A percentile compares a stretch with the other conserved stretches of the same genome.
Evolutionary conservation across 2,888 invertebrate genomes (phyloP).

Genomic region (Nesidiocoris tenuis): DNA sequence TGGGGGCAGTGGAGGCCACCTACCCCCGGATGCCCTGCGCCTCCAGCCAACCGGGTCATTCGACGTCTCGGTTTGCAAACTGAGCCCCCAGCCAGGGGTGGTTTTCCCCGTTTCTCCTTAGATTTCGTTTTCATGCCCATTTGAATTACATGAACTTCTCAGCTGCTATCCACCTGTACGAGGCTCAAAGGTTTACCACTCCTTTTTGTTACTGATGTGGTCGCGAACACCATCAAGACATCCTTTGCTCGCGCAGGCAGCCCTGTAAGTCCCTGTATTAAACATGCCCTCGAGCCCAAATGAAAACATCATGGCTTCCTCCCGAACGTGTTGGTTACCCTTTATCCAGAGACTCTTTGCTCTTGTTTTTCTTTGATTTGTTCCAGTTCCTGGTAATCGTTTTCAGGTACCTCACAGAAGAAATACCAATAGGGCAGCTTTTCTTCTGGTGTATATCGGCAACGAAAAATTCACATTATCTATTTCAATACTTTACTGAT

Average conservation of each 20-base stretch:
- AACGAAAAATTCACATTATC: no score
- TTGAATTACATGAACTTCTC: slow-evolving; percentile 36
- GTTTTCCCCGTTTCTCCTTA: slow-evolving; percentile 28
- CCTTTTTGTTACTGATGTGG: background rate
- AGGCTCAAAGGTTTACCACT: background rate
- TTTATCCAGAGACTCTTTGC: no score
- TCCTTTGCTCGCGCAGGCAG: background rate
- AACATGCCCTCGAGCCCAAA: background rate
- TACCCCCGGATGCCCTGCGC: background rate
- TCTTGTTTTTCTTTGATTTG: no score
- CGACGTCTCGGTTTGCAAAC: slow-evolving; percentile 16
- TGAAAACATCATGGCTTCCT: background rate
- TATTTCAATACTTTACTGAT: no score
- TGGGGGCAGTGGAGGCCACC: background rate
- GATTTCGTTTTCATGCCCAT: slow-evolving; percentile 34
- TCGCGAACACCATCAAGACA: background rate
- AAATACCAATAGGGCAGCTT: no score
- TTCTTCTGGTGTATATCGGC: no score
- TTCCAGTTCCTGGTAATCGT: no score
- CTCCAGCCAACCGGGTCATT: slow-evolving; percentile 35
- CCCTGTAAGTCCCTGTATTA: background rate
- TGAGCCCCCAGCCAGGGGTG: slow-evolving; percentile 5
- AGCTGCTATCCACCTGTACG: background rate
- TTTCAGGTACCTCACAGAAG: no score
- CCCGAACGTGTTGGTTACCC: no score